Percentiles rank a stretch among this genome's conserved stretches.
phyloP scores from a whole-genome alignment of 2,797 vertebrate species.

The Thripadectes ignobilis region DNA sequence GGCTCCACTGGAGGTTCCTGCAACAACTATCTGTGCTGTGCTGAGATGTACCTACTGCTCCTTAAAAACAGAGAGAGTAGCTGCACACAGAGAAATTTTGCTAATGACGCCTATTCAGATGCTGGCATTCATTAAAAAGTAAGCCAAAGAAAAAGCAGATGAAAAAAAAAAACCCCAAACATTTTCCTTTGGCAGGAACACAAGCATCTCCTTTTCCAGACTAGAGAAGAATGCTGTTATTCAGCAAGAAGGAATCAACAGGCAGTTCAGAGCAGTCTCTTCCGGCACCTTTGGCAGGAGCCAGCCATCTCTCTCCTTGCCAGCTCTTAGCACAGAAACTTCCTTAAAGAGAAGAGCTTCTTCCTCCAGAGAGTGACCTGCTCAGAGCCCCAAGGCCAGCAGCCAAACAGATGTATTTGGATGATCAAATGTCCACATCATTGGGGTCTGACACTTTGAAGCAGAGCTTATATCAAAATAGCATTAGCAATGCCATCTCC shows the following conservation, averaged over 20 bases:
- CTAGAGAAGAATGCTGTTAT: background rate
- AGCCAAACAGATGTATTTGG: background rate
- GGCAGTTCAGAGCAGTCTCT: background rate
- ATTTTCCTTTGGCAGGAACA: background rate
- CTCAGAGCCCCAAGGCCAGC: accelerated
- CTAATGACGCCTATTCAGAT: background rate
- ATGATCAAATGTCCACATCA: background rate
- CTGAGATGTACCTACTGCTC: background rate
- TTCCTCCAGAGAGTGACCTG: background rate
- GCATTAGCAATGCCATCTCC: background rate
- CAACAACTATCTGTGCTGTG: background rate
- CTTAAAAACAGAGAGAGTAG: background rate
- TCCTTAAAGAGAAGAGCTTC: background rate
- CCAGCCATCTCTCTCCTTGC: background rate
- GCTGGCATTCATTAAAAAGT: background rate
- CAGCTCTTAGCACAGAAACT: background rate
- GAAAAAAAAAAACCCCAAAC: background rate
- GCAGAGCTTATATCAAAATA: background rate
- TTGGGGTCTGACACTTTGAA: background rate
- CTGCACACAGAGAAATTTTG: background rate
- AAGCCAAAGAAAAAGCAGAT: background rate
- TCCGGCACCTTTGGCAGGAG: background rate
- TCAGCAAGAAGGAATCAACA: background rate
- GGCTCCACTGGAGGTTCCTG: background rate
- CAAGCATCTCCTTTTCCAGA: background rate